Evolutionary conservation across 2,888 invertebrate species (phyloP), one percentile per base, ranked within the genome.

Genomic region (Acrobasis consociella): DNA sequence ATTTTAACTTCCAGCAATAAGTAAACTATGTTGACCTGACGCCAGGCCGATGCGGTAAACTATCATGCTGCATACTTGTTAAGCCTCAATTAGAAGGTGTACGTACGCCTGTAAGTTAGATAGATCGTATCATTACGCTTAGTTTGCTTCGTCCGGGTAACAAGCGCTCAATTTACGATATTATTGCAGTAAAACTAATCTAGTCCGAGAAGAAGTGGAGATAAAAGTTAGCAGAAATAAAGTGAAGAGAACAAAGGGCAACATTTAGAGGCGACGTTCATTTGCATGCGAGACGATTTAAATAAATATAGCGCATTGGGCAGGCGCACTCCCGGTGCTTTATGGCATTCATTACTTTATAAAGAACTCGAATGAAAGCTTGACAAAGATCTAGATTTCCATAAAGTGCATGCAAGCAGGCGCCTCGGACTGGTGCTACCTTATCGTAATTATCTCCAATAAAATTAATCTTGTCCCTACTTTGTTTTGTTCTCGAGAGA

Each of bases 121-220:
- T 73, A 74, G 76, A 82, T 80, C 72, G 78, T 73, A 79, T 82
- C 78, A 78, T 79, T 80, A 80, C 72, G 72, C 70, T 73, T 69
- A 77, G 77, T 78, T 42, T 10, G 39, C 55, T 55, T 39, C 67
- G 72, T 73, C 71, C 75, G 73, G 31, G 31, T 77, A 78, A 80
- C 77, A 73, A 73, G 66, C 70, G 76, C 71, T 78, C 74, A 79
- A 83, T 83, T 84, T 85, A 84, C 79, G 78, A 80, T 83, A 82
- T 79, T 75, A 78, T 82, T 79, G 74, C 75, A 78, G 79, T 74
- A 79, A 86, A 88, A 86, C 84, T 87, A 85, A 87, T 87, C 83
- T 80, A 75, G 76, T 74, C 77, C 70, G 65, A 77, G 71, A 80
- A 81, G 83, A 87, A 87, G 81, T 87, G 67, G 72, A 80, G 72